Conservation (phyloP, 2,888 invertebrate genomes). For the Spodoptera exigua region DNA sequence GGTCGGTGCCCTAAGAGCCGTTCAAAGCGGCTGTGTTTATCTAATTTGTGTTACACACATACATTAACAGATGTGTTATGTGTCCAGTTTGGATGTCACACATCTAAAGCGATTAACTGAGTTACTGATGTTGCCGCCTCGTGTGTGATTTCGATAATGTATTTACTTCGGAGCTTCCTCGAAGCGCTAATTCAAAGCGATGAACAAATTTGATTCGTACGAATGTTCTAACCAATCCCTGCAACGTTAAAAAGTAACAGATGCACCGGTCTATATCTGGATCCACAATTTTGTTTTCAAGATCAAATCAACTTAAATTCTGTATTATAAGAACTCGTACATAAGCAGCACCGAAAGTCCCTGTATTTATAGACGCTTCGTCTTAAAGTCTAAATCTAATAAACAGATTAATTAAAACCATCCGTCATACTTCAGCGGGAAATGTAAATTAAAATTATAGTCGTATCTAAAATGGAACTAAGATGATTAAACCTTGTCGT, state of each 20-base stretch:
- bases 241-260: not conserved
- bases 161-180: constrained; percentile 18
- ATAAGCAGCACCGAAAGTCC: too few relatives aligned
- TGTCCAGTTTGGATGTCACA: constrained; percentile 11
- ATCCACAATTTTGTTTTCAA: not conserved
- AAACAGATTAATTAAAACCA: constrained; percentile 7
- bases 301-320: too few relatives aligned
- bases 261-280: too few relatives aligned
- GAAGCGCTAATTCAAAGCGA: constrained; percentile 1
- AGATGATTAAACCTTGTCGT: too few relatives aligned
- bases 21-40: constrained; percentile 5
- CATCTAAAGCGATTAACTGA: constrained; percentile 21
- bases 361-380: too few relatives aligned
- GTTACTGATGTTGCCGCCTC: constrained; percentile 17
- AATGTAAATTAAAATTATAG: not conserved
- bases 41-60: constrained; percentile 1
- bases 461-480: too few relatives aligned
- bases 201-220: constrained; percentile 5
- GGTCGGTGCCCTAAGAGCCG: constrained; percentile 4
- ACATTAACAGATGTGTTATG: constrained; percentile 12
- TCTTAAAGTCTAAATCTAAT: not conserved
- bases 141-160: constrained; percentile 29
- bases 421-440: not conserved
- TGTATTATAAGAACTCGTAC: too few relatives aligned
- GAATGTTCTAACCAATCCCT: not conserved